A percentile compares a stretch with the other conserved stretches of the same genome.
Conservation (phyloP, 2,113 vertebrate genomes). For the Microtus pennsylvanicus region DNA sequence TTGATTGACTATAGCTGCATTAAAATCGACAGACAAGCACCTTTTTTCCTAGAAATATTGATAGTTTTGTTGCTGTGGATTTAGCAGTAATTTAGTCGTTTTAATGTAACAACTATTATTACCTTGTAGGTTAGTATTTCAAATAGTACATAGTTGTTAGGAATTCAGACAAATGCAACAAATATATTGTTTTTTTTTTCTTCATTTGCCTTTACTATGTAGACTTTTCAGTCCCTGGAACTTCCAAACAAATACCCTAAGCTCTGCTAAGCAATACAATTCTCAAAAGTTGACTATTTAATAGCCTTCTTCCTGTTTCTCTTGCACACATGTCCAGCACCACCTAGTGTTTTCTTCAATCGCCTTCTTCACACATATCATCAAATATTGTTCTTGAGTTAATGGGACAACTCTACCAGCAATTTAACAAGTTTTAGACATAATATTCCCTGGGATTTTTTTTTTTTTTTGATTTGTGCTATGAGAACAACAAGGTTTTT, state of each 20-base stretch:
- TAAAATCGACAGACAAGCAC: not conserved
- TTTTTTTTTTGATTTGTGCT: not conserved
- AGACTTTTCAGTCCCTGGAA: not conserved
- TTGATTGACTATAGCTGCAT: not conserved
- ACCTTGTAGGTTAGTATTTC: not conserved
- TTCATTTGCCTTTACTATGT: not conserved
- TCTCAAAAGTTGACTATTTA: not conserved
- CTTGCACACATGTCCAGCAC: not conserved
- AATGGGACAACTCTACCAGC: rapidly evolving
- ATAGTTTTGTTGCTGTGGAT: not conserved
- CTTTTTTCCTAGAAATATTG: not conserved
- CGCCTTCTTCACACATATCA: not conserved
- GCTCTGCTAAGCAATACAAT: not conserved
- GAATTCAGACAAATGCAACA: not conserved
- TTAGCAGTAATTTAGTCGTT: not conserved
- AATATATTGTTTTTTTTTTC: too few relatives aligned
- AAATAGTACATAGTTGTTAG: not conserved
- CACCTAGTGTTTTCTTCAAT: rapidly evolving
- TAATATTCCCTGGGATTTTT: not conserved
- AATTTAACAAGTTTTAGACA: not conserved
- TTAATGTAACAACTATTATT: not conserved
- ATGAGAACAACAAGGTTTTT: not conserved
- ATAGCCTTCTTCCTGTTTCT: not conserved
- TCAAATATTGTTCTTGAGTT: not conserved
- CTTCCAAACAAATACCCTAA: not conserved